Percentiles rank a stretch among this genome's conserved stretches.
These are phyloP conservation scores for Teleogryllus occipitalis DNA, from an alignment of 1,140 invertebrate species.

Conservation along the genomic window DNA sequence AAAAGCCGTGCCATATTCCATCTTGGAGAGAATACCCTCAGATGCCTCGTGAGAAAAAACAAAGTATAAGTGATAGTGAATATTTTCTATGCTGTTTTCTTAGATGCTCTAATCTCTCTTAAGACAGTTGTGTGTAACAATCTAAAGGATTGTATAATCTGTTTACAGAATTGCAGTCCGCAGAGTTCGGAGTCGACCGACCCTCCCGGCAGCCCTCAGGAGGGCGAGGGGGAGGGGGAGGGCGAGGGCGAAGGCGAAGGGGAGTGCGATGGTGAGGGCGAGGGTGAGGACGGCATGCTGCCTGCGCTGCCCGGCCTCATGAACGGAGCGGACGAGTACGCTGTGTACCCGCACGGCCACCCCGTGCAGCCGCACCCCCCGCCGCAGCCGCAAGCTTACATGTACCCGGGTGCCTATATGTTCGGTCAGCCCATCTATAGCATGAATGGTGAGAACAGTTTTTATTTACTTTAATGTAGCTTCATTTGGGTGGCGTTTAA, in stretches of 20 bases:
- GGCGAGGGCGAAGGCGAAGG: slow-evolving; percentile 8
- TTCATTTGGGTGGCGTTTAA: too few relatives aligned
- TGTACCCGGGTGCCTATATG: slow-evolving; percentile 41
- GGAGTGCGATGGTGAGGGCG: slow-evolving; percentile 12
- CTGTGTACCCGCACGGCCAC: slow-evolving; percentile 1
- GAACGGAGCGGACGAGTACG: neutral
- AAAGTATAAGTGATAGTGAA: too few relatives aligned
- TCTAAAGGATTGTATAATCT: neutral
- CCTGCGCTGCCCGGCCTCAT: slow-evolving; percentile 3
- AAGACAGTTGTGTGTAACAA: too few relatives aligned
- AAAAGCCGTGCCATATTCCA: too few relatives aligned
- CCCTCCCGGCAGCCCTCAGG: slow-evolving; percentile 28
- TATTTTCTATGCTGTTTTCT: too few relatives aligned
- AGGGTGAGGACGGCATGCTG: slow-evolving; percentile 11
- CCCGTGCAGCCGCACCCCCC: slow-evolving; percentile 32
- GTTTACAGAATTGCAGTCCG: slow-evolving; percentile 30
- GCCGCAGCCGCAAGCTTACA: slow-evolving; percentile 31
- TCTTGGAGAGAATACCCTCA: too few relatives aligned
- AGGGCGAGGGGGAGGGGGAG: slow-evolving; percentile 20
- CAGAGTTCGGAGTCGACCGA: slow-evolving; percentile 30
- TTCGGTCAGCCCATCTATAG: slow-evolving; percentile 41
- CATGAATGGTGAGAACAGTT: slow-evolving; percentile 37
- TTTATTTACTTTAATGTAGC: too few relatives aligned
- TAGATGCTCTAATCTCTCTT: too few relatives aligned
- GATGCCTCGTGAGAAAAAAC: too few relatives aligned